Evolutionary conservation across 2,113 vertebrate species (phyloP).

Genomic region (Nyctibius bracteatus): DNA sequence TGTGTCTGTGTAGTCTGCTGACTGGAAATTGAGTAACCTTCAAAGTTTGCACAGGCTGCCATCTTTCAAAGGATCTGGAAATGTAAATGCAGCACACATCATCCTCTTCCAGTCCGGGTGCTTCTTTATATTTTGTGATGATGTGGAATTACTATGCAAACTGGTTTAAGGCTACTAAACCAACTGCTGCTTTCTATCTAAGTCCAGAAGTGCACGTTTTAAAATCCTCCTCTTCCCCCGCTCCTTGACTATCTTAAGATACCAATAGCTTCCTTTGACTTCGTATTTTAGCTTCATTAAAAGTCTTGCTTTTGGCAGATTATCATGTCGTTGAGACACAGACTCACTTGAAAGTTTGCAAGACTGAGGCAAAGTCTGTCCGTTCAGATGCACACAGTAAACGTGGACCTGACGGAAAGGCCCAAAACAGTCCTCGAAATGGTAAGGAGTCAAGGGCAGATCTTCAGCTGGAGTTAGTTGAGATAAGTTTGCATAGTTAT

Average conservation of each 20-base stretch:
- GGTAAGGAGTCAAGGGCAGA: slow-evolving; percentile 61
- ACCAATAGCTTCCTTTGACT: not conserved
- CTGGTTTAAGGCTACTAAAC: not conserved
- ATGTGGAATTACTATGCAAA: not conserved
- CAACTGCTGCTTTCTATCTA: not conserved
- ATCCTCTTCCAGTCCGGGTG: not conserved
- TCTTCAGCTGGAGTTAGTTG: not conserved
- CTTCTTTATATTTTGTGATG: not conserved
- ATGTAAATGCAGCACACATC: not conserved
- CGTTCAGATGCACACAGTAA: slow-evolving; percentile 71
- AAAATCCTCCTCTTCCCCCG: not conserved
- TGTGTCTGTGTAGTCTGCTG: not conserved
- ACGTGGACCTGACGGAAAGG: slow-evolving; percentile 69
- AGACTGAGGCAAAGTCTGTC: slow-evolving; percentile 71
- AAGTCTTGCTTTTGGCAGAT: slow-evolving; percentile 65
- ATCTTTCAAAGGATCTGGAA: not conserved
- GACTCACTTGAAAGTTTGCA: slow-evolving; percentile 76
- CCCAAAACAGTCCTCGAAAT: slow-evolving; percentile 57
- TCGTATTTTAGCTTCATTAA: not conserved
- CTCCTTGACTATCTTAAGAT: not conserved
- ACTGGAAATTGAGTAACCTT: not conserved
- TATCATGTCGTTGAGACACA: slow-evolving; percentile 75
- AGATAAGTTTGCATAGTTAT: not conserved
- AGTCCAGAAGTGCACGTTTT: not conserved
- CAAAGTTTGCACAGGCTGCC: not conserved